phyloP scores from a whole-genome alignment of 2,888 invertebrate species.

The Ceraclea dissimilis region DNA sequence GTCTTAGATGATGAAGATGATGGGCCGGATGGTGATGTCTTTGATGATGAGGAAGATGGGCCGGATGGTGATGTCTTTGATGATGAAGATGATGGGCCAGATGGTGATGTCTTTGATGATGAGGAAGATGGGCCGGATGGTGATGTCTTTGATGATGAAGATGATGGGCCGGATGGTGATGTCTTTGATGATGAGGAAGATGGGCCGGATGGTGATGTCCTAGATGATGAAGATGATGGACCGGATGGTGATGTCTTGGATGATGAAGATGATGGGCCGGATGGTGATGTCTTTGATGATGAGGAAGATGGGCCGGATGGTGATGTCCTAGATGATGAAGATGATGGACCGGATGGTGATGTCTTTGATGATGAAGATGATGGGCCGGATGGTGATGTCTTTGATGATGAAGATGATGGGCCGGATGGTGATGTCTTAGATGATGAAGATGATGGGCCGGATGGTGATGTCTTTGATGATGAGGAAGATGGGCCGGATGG shows the following conservation, averaged over 20 bases:
- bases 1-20: too few species aligned
- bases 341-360: too few species aligned
- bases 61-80: background rate
- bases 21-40: too few species aligned
- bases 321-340: background rate
- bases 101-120: background rate
- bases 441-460: background rate
- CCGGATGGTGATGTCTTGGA: background rate
- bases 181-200: constrained; percentile 31
- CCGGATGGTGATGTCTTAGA: background rate
- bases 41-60: too few species aligned
- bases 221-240: background rate
- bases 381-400: too few species aligned
- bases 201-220: background rate
- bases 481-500: background rate
- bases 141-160: constrained; percentile 8
- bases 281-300: background rate
- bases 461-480: background rate
- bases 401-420: too few species aligned
- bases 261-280: background rate
- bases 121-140: background rate
- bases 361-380: too few species aligned
- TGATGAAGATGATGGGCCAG: background rate
- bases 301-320: background rate
- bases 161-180: constrained; percentile 25